Conservation (phyloP, 2,888 invertebrate species). For the Halictus quadricinctus region DNA sequence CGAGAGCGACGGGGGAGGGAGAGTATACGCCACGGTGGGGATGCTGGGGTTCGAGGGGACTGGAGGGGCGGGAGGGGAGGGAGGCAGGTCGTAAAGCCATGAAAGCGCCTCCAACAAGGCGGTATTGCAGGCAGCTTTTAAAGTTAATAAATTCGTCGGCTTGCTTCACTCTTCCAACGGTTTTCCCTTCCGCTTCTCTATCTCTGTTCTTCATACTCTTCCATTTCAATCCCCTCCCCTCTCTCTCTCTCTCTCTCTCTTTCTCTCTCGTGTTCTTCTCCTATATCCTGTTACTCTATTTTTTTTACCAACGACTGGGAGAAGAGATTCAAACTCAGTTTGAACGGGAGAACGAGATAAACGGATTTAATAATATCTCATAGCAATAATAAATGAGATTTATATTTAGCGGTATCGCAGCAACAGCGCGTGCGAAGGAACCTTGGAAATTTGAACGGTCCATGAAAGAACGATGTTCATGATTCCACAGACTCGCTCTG, state of each 20-base stretch:
- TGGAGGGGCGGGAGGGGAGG: slow-evolving; percentile 29
- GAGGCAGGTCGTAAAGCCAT: slow-evolving; percentile 68
- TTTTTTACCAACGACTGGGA: slow-evolving; percentile 44
- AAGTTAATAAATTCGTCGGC: slow-evolving; percentile 79
- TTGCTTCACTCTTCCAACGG: slow-evolving; percentile 62
- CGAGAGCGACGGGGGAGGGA: slow-evolving; percentile 15
- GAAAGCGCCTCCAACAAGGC: slow-evolving; percentile 72
- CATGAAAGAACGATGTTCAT: neutral
- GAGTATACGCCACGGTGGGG: neutral
- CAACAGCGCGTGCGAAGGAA: slow-evolving; percentile 4
- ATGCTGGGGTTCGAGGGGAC: slow-evolving; percentile 35
- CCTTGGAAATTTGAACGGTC: neutral
- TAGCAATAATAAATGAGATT: slow-evolving; percentile 78
- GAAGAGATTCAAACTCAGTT: slow-evolving; percentile 76
- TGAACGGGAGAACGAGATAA: slow-evolving; percentile 74
- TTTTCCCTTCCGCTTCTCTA: slow-evolving; percentile 57
- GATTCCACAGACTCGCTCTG: neutral
- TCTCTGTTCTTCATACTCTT: slow-evolving; percentile 30
- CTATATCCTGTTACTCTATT: neutral
- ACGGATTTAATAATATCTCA: slow-evolving; percentile 79
- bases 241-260: slow-evolving; percentile 35
- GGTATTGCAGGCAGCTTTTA: slow-evolving; percentile 76
- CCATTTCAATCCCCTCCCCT: slow-evolving; percentile 41
- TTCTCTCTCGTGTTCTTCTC: slow-evolving; percentile 27
- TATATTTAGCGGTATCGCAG: slow-evolving; percentile 71